phyloP scores from a whole-genome alignment of 1,140 invertebrate species.

The Schmidtea mediterranea region DNA sequence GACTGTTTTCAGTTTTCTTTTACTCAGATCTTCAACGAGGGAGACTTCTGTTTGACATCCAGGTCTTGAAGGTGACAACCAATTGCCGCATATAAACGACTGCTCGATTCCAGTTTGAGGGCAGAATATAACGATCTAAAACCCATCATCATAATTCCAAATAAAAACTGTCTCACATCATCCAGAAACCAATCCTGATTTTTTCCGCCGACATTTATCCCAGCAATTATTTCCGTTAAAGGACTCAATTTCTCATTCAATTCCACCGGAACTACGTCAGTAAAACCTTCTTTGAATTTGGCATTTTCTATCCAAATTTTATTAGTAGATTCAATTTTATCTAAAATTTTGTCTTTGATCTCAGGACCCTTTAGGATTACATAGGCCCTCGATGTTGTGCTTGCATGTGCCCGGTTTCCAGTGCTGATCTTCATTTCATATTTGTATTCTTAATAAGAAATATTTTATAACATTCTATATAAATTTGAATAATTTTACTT shows the following conservation, averaged over 20 bases:
- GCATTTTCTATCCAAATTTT: conserved; percentile 22
- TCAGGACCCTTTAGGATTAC: no score
- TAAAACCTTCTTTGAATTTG: conserved; percentile 18
- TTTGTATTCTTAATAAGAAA: conserved; percentile 16
- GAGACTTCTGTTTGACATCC: no score
- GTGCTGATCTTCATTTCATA: conserved; percentile 22
- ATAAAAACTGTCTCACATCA: conserved; percentile 8
- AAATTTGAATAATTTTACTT: background rate
- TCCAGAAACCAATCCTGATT: conserved; percentile 24
- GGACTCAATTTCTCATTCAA: conserved; percentile 20
- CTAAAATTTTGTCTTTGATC: no score
- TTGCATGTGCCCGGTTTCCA: conserved; percentile 18
- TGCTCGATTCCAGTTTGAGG: conserved; percentile 22
- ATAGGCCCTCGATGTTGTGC: conserved; percentile 23
- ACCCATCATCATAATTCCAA: no score
- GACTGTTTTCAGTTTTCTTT: conserved; percentile 11
- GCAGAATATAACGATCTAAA: conserved; percentile 17
- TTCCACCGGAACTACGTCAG: conserved; percentile 21
- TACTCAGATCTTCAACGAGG: no score
- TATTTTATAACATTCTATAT: conserved; percentile 4
- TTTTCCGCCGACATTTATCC: conserved; percentile 22
- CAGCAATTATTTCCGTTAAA: conserved; percentile 18
- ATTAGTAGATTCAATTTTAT: conserved; percentile 13
- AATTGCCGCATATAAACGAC: conserved; percentile 21
- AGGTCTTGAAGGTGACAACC: conserved; percentile 13